These are phyloP conservation scores for Volucella inflata DNA, from an alignment of 2,888 invertebrate species.

Conservation along the genomic window DNA sequence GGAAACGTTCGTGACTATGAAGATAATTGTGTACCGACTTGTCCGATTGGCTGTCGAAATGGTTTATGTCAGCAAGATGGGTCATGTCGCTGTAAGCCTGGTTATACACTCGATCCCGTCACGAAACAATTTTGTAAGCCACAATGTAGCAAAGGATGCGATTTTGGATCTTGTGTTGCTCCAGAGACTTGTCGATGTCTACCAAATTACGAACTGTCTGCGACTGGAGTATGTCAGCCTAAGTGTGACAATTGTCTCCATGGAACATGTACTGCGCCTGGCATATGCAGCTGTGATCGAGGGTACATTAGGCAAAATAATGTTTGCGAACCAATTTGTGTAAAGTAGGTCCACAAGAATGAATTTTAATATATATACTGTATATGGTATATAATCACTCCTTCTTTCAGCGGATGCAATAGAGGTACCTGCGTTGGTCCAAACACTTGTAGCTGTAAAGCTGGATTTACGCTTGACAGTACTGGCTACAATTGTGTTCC, in stretches of 20 bases:
- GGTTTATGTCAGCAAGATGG: constrained; percentile 81
- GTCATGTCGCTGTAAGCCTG: constrained; percentile 81
- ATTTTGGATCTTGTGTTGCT: constrained; percentile 79
- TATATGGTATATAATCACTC: not conserved
- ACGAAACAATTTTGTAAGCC: constrained; percentile 80
- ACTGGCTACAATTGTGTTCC: constrained; percentile 84
- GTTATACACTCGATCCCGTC: constrained; percentile 81
- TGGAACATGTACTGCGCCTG: constrained; percentile 86
- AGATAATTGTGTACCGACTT: constrained; percentile 86
- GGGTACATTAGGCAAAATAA: constrained; percentile 84
- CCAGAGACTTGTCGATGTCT: constrained; percentile 80
- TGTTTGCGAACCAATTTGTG: constrained; percentile 82
- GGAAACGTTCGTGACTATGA: constrained; percentile 82
- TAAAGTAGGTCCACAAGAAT: constrained; percentile 77
- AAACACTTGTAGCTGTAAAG: constrained; percentile 81
- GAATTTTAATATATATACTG: not conserved
- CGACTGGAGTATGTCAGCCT: constrained; percentile 81
- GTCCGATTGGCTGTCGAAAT: constrained; percentile 89
- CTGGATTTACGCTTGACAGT: constrained; percentile 79
- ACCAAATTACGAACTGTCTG: constrained; percentile 78
- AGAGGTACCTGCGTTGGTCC: constrained; percentile 83
- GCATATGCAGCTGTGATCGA: constrained; percentile 85
- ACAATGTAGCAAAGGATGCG: constrained; percentile 80
- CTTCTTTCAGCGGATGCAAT: constrained; percentile 79
- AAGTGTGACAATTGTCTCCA: constrained; percentile 83